Evolutionary conservation across 2,113 vertebrate species (phyloP), one percentile per base, ranked within the genome.

Genomic region (Crotalus helleri): DNA sequence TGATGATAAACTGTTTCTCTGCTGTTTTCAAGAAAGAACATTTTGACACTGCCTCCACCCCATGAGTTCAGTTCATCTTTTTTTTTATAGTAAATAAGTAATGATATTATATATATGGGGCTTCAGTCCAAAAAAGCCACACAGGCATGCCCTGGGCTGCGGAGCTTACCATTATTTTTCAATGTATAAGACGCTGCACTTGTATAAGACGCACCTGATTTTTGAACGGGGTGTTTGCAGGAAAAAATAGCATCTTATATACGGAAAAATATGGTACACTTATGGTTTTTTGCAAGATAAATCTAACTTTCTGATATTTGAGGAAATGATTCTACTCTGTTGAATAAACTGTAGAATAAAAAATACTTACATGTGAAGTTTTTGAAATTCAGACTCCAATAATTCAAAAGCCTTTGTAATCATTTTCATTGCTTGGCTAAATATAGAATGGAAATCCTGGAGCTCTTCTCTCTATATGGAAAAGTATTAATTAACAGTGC

Each of bases 341-440:
- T 57, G 33, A 81, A 7, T 81, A 81, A 81, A 44, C 17, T 44
- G 74, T 4, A 44, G 74, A 81, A 44, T 9, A 90, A 74, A 89
- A 19, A 91, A 92, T 92, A 93, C 90, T 90, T 97, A 98, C 98
- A 95, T 95, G 85, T 98, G 95, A 88, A 98, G 95, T 93, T 98
- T 98, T 86, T 96, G 97, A 95, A 98, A 98, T 93, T 98, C 96
- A 55, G 97, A 93, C 53, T 98, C 97, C 94, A 98, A 92, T 93
- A 98, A 96, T 87, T 92, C 44, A 92, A 98, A 98, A 8, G 97
- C 97, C 21, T 95, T 94, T 88, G 97, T 97, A 95, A 98, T 97
- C 96, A 96, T 97, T 23, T 94, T 95, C 95, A 97, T 95, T 92
- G 98, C 97, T 94, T 98, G 93, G 53, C 98, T 97, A 91, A 90